Base-by-base conservation (phyloP, 1,140 invertebrate genomes). In the Coelopa frigida region DNA sequence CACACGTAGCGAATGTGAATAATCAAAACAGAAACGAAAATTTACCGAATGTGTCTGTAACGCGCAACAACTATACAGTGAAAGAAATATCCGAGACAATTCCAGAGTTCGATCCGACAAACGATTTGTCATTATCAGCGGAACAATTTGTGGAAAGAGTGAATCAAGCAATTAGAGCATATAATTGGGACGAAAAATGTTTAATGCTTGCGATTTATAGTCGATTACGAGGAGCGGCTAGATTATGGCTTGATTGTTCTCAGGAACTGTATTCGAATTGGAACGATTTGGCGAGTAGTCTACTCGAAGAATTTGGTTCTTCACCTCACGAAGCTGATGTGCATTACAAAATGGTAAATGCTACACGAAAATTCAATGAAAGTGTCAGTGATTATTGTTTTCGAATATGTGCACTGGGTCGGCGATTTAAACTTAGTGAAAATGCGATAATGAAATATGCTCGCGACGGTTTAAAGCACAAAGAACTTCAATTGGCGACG, bases 71-170 rank as follows among this genome's bases (percentile, higher is more conserved):
- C n/a, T n/a, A n/a, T n/a, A n/a, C 46, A n/a, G 48, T 50, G 4
- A 50, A 41, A 31, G 42, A 50, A 35, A 50, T 44, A 11, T 36
- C 43, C 12, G 37, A 45, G 23, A 40, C 37, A 3, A 32, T 45
- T 14, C 43, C 48, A n/a, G 38, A 40, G 12, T 48, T 48, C 23
- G 15, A 48, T 41, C 46, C 27, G 11, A 48, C 39, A 3, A 15
- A 43, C 21, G 46, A 50, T 27, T 3, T n/a, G n/a, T n/a, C 32
- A n/a, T 27, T 46, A 3, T n/a, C 38, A 8, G 49, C 33, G 3
- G 39, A 51, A 15, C 39, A 46, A 22, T 51, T 51, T 20, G 23
- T 51, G n/a, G 31, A 51, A n/a, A 15, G 39, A 2, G 39, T 51
- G 2, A 46, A 51, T 37, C 33, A 23, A 12, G 38, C 39, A 6